phyloP scores from a whole-genome alignment of 2,113 vertebrate species.

The Isurus oxyrinchus region DNA sequence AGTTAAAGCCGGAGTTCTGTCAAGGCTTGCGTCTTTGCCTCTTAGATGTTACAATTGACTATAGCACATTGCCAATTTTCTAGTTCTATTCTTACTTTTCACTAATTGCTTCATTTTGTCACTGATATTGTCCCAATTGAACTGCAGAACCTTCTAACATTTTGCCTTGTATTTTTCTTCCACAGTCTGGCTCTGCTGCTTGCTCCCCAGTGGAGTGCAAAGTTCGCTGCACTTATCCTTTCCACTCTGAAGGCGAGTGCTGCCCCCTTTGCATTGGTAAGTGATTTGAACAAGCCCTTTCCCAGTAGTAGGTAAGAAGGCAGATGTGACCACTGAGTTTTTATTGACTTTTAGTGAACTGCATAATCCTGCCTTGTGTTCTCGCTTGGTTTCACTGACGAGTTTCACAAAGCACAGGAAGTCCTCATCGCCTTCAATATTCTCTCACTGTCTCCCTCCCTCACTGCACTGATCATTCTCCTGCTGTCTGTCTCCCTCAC shows the following conservation, averaged over 20 bases:
- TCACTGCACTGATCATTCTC: background rate
- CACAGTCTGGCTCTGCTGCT: slow-evolving; percentile 65
- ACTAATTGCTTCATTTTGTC: background rate
- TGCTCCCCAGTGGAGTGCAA: slow-evolving; percentile 66
- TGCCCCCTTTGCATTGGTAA: slow-evolving; percentile 63
- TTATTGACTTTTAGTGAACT: background rate
- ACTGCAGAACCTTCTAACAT: background rate
- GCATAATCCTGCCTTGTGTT: background rate
- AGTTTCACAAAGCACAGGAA: background rate
- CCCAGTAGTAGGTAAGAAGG: background rate
- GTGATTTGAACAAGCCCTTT: slow-evolving; percentile 32
- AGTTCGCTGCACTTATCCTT: slow-evolving; percentile 64
- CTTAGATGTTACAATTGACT: background rate
- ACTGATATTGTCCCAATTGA: no score
- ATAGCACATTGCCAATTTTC: background rate
- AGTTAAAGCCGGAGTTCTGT: background rate
- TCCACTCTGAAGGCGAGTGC: slow-evolving; percentile 69
- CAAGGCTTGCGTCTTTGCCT: background rate
- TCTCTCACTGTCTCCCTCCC: background rate
- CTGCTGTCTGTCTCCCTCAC: background rate
- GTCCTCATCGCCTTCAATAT: background rate
- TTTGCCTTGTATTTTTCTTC: slow-evolving; percentile 41
- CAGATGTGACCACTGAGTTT: background rate
- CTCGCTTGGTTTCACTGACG: background rate
- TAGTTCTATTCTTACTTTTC: background rate